A percentile compares a stretch with the other conserved stretches of the same genome.
phyloP scores from a whole-genome alignment of 2,888 invertebrate species.

The Ormyrus nitidulus region DNA sequence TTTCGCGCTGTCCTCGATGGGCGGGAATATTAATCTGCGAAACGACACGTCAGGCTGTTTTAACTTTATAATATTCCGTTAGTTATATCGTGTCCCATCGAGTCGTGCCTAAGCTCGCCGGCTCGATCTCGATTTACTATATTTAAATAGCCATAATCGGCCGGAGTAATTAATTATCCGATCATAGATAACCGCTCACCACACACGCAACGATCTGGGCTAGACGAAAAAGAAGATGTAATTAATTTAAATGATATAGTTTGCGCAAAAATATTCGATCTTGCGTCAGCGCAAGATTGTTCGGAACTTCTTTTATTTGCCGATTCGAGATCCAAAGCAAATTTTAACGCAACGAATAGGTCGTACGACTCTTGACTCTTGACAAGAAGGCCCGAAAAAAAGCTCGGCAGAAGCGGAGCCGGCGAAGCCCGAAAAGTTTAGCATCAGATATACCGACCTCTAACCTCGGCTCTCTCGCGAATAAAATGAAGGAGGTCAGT shows the following conservation, averaged over 20 bases:
- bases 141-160: slow-evolving; percentile 7
- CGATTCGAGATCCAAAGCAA: too few relatives aligned
- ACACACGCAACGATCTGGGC: too few relatives aligned
- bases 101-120: background rate
- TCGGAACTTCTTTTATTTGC: too few relatives aligned
- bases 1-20: too few relatives aligned
- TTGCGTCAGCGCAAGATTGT: too few relatives aligned
- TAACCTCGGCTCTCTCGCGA: background rate
- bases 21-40: background rate
- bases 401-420: too few relatives aligned
- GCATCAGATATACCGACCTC: slow-evolving; percentile 2
- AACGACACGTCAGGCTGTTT: slow-evolving; percentile 1
- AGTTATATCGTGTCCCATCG: slow-evolving; percentile 20
- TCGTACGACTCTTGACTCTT: too few relatives aligned
- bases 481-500: slow-evolving; percentile 32
- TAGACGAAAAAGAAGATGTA: too few relatives aligned
- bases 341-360: too few relatives aligned
- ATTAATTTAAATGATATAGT: too few relatives aligned
- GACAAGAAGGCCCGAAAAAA: too few relatives aligned
- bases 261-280: too few relatives aligned
- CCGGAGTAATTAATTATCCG: slow-evolving; percentile 28
- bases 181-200: background rate
- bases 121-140: background rate
- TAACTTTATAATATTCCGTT: background rate
- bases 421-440: background rate